phyloP scores from a whole-genome alignment of 2,113 vertebrate genomes.

The Canis aureus region DNA sequence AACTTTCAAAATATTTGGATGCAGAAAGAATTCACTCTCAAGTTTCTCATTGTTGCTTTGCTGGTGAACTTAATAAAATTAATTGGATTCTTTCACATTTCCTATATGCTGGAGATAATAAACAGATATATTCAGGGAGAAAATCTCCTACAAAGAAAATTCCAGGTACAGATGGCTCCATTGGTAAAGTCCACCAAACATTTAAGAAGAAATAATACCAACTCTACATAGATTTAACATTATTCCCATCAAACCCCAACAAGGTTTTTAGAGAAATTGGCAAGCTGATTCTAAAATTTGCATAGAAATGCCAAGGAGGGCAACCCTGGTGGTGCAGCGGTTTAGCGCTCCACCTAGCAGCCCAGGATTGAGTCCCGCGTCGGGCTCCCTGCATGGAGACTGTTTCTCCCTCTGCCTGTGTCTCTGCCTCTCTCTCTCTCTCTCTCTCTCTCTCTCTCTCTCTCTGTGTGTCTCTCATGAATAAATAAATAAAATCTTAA shows the following conservation, averaged over 20 bases:
- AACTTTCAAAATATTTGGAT: slow-evolving; percentile 66
- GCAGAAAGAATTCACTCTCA: not conserved
- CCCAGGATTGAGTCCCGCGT: too few relatives aligned
- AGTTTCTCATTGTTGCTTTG: slow-evolving; percentile 42
- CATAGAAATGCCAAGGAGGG: not conserved
- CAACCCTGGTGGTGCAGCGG: too few relatives aligned
- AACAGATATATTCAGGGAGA: not conserved
- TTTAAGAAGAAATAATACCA: not conserved
- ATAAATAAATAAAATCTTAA: too few relatives aligned
- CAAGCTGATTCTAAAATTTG: not conserved
- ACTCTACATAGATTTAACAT: not conserved
- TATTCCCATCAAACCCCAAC: not conserved
- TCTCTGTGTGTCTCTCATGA: too few relatives aligned
- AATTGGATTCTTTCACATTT: slow-evolving; percentile 11
- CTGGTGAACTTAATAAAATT: slow-evolving; percentile 61
- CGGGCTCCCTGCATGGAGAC: too few relatives aligned
- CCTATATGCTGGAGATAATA: slow-evolving; percentile 28
- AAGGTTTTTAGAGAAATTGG: not conserved
- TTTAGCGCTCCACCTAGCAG: too few relatives aligned
- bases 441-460: too few relatives aligned
- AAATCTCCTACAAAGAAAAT: not conserved
- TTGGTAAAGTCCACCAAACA: not conserved
- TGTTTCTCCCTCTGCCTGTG: too few relatives aligned
- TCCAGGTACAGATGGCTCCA: not conserved
- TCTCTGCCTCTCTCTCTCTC: too few relatives aligned